Evolutionary conservation across 1,140 invertebrate genomes (phyloP), one percentile per base, ranked within the genome.

Genomic region (Drosophila willistoni): DNA sequence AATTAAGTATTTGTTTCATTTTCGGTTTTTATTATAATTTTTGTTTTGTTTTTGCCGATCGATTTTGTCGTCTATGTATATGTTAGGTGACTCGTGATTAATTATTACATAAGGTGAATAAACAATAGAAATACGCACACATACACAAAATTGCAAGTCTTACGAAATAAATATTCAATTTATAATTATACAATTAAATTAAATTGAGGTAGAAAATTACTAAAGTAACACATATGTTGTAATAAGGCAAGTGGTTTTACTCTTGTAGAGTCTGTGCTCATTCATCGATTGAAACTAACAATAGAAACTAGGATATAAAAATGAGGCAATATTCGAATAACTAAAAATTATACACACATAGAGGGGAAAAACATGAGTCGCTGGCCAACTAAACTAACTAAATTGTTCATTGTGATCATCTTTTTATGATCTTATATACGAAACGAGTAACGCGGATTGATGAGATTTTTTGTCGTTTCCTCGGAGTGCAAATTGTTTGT

Each of bases 181-280:
- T 81, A 39, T 81, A 81, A 81, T 82, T 79, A 87, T 77, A 86
- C 75, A 79, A 68, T 79, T 86, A 87, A 87, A 87, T 87, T 77
- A 87, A 29, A 77, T 72, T 87, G 83, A 87, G 83, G 83, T 87
- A 87, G 83, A 87, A 78, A 83, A 87, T 89, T 89, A 86, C 84
- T 86, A 86, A 89, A 87, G 71, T 89, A 89, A 87, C 84, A 89
- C 84, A 87, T 87, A 79, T 78, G 64, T 77, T 78, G 81, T 77
- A 69, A 77, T 87, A 87, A 86, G 83, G 83, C 83, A 86, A 87
- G 83, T 86, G 73, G 77, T 71, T 65, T 44, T 67, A 89, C 84
- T 89, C 84, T 87, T 87, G 68, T 72, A 87, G 84, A 87, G 84
- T 89, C 70, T 78, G 62, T 63, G 74, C 66, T 76, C 72, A 72